Percentiles rank a stretch among this genome's conserved stretches.
Conservation (phyloP, 2,888 invertebrate genomes). For the Microplitis manilae region DNA sequence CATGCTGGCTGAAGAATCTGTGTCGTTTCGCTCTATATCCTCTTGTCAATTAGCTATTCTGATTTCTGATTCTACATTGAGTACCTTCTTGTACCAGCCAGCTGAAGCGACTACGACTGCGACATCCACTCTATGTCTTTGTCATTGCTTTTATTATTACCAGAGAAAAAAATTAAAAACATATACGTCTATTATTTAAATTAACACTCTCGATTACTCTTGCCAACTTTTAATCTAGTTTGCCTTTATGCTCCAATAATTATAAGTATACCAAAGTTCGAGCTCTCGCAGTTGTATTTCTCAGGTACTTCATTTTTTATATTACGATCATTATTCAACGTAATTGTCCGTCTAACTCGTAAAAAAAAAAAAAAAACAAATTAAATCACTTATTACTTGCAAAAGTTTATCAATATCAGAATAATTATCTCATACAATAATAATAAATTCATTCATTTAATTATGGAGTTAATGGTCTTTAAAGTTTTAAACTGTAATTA, state of each 20-base stretch:
- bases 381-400: neutral
- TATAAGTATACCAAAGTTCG: neutral
- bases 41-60: constrained; percentile 23
- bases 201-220: neutral
- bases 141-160: neutral
- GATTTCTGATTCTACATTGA: neutral
- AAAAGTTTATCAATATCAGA: no score
- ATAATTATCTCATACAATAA: no score
- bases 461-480: no score
- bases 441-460: no score
- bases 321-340: neutral
- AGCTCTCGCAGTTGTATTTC: neutral
- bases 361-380: constrained; percentile 2
- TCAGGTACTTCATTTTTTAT: neutral
- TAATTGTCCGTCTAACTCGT: neutral
- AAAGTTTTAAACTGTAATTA: no score
- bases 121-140: neutral
- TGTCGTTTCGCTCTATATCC: constrained; percentile 57
- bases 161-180: no score
- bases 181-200: no score
- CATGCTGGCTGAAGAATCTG: constrained; percentile 47
- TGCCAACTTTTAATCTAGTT: neutral
- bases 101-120: no score
- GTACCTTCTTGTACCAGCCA: neutral
- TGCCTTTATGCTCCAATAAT: constrained; percentile 11